Evolutionary conservation across 1,140 invertebrate species (phyloP).

Genomic region (Caenorhabditis briggsae): DNA sequence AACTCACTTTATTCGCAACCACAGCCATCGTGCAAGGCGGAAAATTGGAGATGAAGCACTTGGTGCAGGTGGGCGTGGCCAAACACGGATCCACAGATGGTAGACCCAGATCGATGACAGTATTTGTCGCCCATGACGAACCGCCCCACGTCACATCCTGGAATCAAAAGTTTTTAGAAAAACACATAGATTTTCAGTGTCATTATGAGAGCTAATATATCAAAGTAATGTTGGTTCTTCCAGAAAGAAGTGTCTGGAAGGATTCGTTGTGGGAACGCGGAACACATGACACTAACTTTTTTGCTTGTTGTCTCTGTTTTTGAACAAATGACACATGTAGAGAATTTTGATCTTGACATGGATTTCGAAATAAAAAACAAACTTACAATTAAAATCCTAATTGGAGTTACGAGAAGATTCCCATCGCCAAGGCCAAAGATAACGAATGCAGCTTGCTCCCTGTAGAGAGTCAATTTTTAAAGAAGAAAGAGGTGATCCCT

Average conservation of each 20-base stretch:
- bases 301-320: conserved; percentile 2
- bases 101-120: conserved; percentile 11
- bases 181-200: neutral
- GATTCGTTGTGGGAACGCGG: neutral
- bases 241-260: conserved; percentile 8
- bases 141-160: conserved; percentile 55
- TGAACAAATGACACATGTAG: conserved; percentile 40
- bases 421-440: conserved; percentile 49
- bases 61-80: conserved; percentile 29
- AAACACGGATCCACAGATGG: conserved; percentile 18
- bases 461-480: neutral
- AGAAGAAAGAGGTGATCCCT: neutral
- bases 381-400: conserved; percentile 36
- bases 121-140: conserved; percentile 43
- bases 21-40: conserved; percentile 45
- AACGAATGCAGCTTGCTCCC: conserved; percentile 40
- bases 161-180: neutral
- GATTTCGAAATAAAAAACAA: neutral
- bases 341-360: neutral
- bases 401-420: conserved; percentile 52
- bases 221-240: conserved; percentile 5
- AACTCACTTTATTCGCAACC: conserved; percentile 52
- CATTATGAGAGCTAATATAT: conserved; percentile 22
- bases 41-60: conserved; percentile 32
- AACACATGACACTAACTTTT: conserved; percentile 29